phyloP scores from a whole-genome alignment of 2,113 vertebrate genomes.

The Hypanus sabinus region DNA sequence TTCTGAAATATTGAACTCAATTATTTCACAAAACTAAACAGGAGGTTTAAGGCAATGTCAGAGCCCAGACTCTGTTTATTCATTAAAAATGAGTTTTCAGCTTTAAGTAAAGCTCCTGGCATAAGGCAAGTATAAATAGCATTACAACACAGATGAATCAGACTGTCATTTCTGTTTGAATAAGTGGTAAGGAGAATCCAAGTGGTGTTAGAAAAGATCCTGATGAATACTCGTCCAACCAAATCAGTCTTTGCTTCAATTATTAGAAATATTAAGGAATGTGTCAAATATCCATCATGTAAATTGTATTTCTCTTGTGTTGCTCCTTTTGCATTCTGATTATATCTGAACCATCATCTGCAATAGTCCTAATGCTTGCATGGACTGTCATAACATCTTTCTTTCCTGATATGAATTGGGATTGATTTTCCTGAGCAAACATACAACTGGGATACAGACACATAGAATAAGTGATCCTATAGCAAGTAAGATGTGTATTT shows the following conservation, averaged over 20 bases:
- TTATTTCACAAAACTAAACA: constrained; percentile 19
- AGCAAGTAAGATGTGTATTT: background rate
- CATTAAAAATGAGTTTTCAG: constrained; percentile 27
- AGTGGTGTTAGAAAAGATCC: background rate
- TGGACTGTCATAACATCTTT: background rate
- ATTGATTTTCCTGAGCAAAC: background rate
- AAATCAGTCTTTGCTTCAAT: background rate
- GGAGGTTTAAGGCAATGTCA: constrained; percentile 29
- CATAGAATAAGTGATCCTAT: background rate
- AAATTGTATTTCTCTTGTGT: background rate
- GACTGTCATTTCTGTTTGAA: background rate
- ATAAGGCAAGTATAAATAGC: background rate
- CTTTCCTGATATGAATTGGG: background rate
- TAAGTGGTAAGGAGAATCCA: background rate
- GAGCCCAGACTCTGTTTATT: constrained; percentile 23
- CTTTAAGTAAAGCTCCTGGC: constrained; percentile 31
- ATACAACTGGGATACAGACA: background rate
- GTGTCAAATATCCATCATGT: background rate
- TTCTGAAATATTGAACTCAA: constrained; percentile 34
- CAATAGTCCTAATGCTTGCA: background rate
- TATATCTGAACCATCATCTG: background rate
- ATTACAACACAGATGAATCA: background rate
- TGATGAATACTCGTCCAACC: constrained; percentile 14
- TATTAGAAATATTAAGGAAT: background rate
- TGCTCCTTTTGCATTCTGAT: background rate